Evolutionary conservation across 2,888 invertebrate species (phyloP).

Genomic region (Drosophila infuscata): DNA sequence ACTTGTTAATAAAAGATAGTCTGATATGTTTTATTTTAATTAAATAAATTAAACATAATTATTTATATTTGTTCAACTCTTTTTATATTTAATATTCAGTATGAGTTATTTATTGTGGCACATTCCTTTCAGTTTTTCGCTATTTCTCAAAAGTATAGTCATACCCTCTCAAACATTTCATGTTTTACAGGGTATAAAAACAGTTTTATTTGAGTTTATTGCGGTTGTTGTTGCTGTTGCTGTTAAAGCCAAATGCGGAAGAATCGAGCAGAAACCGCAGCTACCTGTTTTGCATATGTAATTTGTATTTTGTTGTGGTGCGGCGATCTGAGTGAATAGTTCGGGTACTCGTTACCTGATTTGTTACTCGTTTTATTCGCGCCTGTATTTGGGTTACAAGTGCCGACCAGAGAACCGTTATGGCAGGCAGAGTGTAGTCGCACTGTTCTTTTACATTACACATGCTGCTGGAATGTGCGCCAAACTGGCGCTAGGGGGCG

Average conservation of each 20-base stretch:
- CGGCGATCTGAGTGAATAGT: slow-evolving; percentile 9
- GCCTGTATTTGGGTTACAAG: slow-evolving; percentile 42
- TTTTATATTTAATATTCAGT: not conserved
- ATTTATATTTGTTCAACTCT: not conserved
- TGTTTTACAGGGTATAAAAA: slow-evolving; percentile 4
- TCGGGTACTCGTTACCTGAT: slow-evolving; percentile 3
- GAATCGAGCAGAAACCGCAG: slow-evolving; percentile 26
- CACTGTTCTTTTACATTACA: slow-evolving; percentile 40
- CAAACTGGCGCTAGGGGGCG: slow-evolving; percentile 48
- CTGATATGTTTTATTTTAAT: not conserved
- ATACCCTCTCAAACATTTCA: not conserved
- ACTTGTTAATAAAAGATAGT: not conserved
- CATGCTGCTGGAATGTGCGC: slow-evolving; percentile 50
- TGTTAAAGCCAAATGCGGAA: slow-evolving; percentile 59
- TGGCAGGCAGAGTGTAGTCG: not conserved
- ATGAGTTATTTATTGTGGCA: not conserved
- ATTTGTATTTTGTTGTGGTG: slow-evolving; percentile 56
- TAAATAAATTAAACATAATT: not conserved
- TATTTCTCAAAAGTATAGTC: not conserved
- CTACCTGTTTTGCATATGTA: slow-evolving; percentile 68
- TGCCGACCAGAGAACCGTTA: slow-evolving; percentile 36
- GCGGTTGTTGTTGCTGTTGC: slow-evolving; percentile 8
- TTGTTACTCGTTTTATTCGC: slow-evolving; percentile 26
- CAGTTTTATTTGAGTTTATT: slow-evolving; percentile 10
- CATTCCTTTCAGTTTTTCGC: not conserved